Evolutionary conservation across 2,888 invertebrate genomes (phyloP), one percentile per base, ranked within the genome.

Genomic region (Drosophila acutilabella): DNA sequence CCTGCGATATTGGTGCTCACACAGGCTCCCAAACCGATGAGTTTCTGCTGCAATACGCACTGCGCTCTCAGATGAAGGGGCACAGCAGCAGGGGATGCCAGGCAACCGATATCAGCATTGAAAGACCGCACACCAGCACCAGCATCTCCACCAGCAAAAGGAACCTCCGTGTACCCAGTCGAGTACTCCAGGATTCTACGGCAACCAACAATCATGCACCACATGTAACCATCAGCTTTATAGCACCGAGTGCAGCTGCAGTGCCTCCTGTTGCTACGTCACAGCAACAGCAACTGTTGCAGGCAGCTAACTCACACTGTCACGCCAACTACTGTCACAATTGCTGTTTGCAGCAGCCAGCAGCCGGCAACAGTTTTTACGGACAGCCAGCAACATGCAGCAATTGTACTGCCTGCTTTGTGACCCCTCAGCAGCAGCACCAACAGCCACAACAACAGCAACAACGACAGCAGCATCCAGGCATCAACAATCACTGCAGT

Each of bases 1-100:
- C 64, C 2, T 42, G 52, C 5, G 74, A 74, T 7, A 50, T 78
- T 13, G 59, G 64, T 5, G 33, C 72, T 4, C 61, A 68, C 14
- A 72, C 59, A 1, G 71, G 69, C 4, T 74, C 44, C 14, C 81
- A 81, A 26, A 78, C 75, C 8, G 82, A 78, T 20, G 79, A 78
- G 51, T 48, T 66, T 1, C 57, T 74, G 10, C 30, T 74, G 13
- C 38, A 60, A 4, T 57, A 54, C 41, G 67, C 67, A 3, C 7
- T 62, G 10, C 52, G 53, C 4, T 33, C 59, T 1, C 26, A n/a
- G 1, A 11, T 62, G 16, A 56, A 57, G n/a, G 60, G 48, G 1
- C 62, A 61, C 1, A 66, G 60, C 30, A 23, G 75, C 30, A 23
- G 75, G 8, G 62, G 69, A 20, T 69, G 80, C 18, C 75, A 79